Evolutionary conservation across 1,140 invertebrate species (phyloP).

Genomic region (Chrysopa pallens): DNA sequence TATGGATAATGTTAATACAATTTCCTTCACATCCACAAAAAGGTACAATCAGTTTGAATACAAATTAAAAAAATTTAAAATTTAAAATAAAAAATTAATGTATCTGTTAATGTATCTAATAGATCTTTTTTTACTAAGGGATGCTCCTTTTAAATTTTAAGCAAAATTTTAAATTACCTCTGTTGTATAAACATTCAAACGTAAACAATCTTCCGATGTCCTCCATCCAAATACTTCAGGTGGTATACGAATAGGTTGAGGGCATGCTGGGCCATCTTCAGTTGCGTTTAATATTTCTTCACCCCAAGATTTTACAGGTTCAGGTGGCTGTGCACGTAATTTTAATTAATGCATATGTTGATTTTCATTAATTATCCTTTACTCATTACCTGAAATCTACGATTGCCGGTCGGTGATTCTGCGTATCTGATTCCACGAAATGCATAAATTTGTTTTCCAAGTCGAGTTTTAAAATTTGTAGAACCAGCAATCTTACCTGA

Average conservation of each 20-base stretch:
- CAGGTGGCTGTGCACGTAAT: not conserved
- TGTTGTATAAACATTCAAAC: conserved; percentile 48
- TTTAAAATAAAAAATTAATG: no score
- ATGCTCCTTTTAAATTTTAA: no score
- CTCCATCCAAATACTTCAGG: not conserved
- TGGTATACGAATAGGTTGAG: conserved; percentile 2
- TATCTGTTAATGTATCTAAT: no score
- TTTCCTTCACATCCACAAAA: no score
- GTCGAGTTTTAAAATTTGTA: not conserved
- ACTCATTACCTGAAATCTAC: not conserved
- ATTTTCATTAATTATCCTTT: not conserved
- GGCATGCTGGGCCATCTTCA: conserved; percentile 21
- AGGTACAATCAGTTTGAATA: no score
- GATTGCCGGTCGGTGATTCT: not conserved
- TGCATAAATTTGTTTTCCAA: conserved; percentile 5
- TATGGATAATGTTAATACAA: no score
- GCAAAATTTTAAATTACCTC: no score
- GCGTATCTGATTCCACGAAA: conserved; percentile 1
- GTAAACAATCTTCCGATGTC: conserved; percentile 45
- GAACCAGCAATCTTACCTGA: conserved; percentile 3
- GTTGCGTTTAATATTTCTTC: conserved; percentile 16
- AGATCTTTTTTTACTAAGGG: no score
- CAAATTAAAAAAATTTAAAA: no score
- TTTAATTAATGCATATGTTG: not conserved
- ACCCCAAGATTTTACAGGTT: conserved; percentile 13